A percentile compares a stretch with the other conserved stretches of the same genome.
These are phyloP conservation scores for Solea solea DNA, from an alignment of 2,113 vertebrate species.

Conservation along the genomic window DNA sequence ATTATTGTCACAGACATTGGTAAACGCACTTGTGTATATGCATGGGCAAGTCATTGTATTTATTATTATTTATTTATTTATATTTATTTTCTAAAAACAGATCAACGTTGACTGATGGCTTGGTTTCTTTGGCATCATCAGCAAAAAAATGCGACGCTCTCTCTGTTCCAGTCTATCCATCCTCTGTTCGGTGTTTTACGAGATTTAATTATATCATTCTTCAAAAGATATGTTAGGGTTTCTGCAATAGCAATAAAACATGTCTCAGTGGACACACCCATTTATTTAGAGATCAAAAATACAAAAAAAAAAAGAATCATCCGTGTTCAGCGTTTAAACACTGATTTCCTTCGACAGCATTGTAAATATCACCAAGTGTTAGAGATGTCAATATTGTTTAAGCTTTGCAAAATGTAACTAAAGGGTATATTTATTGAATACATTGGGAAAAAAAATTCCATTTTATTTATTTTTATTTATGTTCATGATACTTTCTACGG, in stretches of 20 bases:
- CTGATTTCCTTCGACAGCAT: constrained; percentile 66
- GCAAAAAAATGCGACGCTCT: constrained; percentile 52
- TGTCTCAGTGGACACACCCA: constrained; percentile 78
- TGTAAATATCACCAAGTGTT: constrained; percentile 84
- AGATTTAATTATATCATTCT: constrained; percentile 66
- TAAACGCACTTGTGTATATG: constrained; percentile 76
- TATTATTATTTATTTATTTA: constrained; percentile 61
- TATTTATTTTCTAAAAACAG: constrained; percentile 23
- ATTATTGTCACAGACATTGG: constrained; percentile 59
- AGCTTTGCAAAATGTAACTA: constrained; percentile 82
- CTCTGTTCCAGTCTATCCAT: constrained; percentile 73
- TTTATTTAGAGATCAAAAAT: constrained; percentile 74
- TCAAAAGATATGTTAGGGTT: constrained; percentile 77
- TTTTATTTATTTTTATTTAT: constrained; percentile 50
- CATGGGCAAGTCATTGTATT: constrained; percentile 77
- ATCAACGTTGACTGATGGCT: constrained; percentile 61
- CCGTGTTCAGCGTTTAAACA: constrained; percentile 68
- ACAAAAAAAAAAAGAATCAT: constrained; percentile 39
- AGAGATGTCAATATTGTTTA: constrained; percentile 81
- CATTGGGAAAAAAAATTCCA: constrained; percentile 44
- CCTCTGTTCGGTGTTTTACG: constrained; percentile 64
- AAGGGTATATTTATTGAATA: constrained; percentile 71
- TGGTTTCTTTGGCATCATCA: constrained; percentile 60
- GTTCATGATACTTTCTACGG: constrained; percentile 59
- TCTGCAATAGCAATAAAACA: constrained; percentile 88